Evolutionary conservation across 2,888 invertebrate species (phyloP).

Genomic region (Griposia aprilina): DNA sequence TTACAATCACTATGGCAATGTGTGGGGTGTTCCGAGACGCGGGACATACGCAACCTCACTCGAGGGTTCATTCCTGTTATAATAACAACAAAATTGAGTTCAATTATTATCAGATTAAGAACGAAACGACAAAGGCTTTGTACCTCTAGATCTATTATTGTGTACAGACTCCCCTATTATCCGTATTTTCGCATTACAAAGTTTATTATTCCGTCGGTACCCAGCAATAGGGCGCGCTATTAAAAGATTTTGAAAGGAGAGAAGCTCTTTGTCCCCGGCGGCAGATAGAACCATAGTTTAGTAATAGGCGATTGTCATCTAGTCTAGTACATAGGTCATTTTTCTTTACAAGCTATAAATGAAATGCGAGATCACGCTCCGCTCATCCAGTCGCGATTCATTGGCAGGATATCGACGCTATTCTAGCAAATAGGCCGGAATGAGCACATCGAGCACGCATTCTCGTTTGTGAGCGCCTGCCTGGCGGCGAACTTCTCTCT

Average conservation of each 20-base stretch:
- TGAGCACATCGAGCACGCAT: slow-evolving; percentile 79
- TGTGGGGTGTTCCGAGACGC: slow-evolving; percentile 56
- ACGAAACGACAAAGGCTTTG: slow-evolving; percentile 72
- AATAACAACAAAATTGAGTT: slow-evolving; percentile 77
- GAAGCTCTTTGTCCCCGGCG: slow-evolving; percentile 51
- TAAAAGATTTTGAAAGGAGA: slow-evolving; percentile 61
- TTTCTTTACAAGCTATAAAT: slow-evolving; percentile 75
- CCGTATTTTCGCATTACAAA: slow-evolving; percentile 68
- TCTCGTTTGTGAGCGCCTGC: slow-evolving; percentile 80
- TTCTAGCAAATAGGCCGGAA: slow-evolving; percentile 81
- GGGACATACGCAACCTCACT: slow-evolving; percentile 55
- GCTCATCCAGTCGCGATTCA: slow-evolving; percentile 76
- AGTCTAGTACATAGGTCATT: slow-evolving; percentile 63
- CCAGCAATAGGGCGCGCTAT: slow-evolving; percentile 56
- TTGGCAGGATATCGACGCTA: slow-evolving; percentile 79
- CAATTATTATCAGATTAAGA: slow-evolving; percentile 79
- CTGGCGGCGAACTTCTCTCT: slow-evolving; percentile 83
- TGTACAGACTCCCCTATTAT: slow-evolving; percentile 67
- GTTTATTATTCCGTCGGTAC: slow-evolving; percentile 65
- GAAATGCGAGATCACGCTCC: slow-evolving; percentile 82
- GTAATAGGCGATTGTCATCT: slow-evolving; percentile 61
- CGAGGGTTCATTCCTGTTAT: slow-evolving; percentile 71
- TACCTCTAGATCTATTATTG: slow-evolving; percentile 70
- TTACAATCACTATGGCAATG: slow-evolving; percentile 67
- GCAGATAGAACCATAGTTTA: slow-evolving; percentile 42